Evolutionary conservation across 2,888 invertebrate genomes (phyloP), one percentile per base, ranked within the genome.

Genomic region (Anthoptus insignis): DNA sequence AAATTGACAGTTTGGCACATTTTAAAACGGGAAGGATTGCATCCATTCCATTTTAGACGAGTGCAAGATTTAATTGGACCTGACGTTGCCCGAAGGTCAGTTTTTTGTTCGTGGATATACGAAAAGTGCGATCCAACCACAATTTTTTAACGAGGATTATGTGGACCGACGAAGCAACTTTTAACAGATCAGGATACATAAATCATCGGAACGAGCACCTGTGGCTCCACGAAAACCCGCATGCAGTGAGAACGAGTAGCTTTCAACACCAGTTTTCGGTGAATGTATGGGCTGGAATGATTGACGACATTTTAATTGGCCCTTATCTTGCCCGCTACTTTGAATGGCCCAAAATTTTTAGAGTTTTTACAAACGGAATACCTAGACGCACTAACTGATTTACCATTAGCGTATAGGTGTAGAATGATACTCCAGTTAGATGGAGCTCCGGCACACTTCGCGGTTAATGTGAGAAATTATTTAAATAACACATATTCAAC

Each of bases 71-170:
- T 53, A 34, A 34, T 29, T 32, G 53, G 16, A 29, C 32, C 34
- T 19, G 53, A 53, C 34, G 8, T 32, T 22, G 34, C 32, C n/a
- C 32, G 32, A 22, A 53, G 53, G 29, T 32, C 34, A 5, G 53
- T 53, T 53, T 53, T 53, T 53, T 53, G 53, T 19, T 16, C 29
- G 29, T 53, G 32, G 53, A 53, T 53, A 32, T 13, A 29, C 9
- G 32, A 14, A 14, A 53, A 34, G 34, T 32, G 34, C 29, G 32
- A 53, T 13, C 19, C 34, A 71, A 74, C 69, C 73, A 72, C 74
- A 73, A 73, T 73, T 47, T 29, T 57, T 57, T 45, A 37, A 42
- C n/a, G 11, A 54, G 19, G n/a, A 54, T 54, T 54, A 29, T 57
- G 24, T 57, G 57, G 57, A 37, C 42, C 14, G 57, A 42, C 14